Base-by-base conservation (phyloP, 2,797 vertebrate genomes). In the Syngnathus rostellatus region DNA sequence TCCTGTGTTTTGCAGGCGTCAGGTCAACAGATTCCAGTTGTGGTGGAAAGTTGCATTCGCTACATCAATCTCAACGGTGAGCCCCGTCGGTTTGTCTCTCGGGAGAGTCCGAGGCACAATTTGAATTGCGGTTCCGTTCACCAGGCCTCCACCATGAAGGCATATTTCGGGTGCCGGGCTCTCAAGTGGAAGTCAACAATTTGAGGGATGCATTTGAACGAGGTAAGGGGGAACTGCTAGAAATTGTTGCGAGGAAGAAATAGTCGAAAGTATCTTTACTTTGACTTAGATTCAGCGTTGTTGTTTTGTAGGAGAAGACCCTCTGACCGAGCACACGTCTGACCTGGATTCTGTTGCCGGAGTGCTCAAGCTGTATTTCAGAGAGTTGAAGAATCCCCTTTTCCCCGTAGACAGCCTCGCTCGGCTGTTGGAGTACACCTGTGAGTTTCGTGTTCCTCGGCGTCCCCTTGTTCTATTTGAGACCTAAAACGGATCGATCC, bases 41-140 rank as follows among this genome's bases (percentile, higher is more conserved):
- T 97, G 66, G 93, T 96, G 69, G 89, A 94, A 81, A 96, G 94
- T 70, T 96, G 95, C 66, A 85, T 95, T 76, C 89, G 91, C 14
- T 96, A 90, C 70, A 94, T 95, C 68, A 95, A 94, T 80, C 89
- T 95, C 61, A 88, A 94, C 0, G 94, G 94, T 95, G 83, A 90
- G 90, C 17, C 8, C 67, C 67, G 1, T 64, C 58, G 1, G 69
- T 3, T 3, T 8, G 38, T 11, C 31, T 0, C 0, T 21, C 10
- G 10, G 40, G 11, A 21, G 1, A 61, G 6, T 43, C 19, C 1
- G 21, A 58, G 2, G 55, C 55, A 25, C 40, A 43, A 40, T 43
- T 63, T 1, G 8, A 38, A 12, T 17, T 21, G 31, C 21, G 2
- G 37, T 12, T 37, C 23, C 58, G 39, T 45, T 58, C 23, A 21